Base-by-base conservation (phyloP, 2,797 vertebrate genomes). In the Protonibea diacanthus region DNA sequence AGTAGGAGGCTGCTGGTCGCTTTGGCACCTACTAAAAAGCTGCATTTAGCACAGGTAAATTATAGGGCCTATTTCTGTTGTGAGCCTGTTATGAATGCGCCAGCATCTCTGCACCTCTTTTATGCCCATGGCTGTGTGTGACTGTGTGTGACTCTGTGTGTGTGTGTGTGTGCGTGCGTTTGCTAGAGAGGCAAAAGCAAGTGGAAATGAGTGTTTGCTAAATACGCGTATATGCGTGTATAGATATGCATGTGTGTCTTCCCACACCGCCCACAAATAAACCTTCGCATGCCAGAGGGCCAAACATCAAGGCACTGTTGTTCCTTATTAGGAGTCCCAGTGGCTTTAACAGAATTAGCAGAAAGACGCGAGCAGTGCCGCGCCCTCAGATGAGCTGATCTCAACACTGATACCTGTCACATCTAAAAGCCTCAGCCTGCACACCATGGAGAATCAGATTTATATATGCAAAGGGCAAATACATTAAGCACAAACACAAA, bases 31-130 rank as follows among this genome's bases (percentile, higher is more conserved):
- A 78, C 81, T 81, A 91, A 88, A 91, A 90, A 76, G 84, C 88
- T 90, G 86, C 85, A 86, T 92, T 94, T 90, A 91, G 89, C 67
- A 84, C 86, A 90, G 86, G 89, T 92, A 89, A 90, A 89, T 91
- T 86, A 88, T 72, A 81, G 80, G 80, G 21, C 80, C 80, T 85
- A 80, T 90, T 91, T 89, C 80, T 88, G 91, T 76, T 86, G 84
- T 81, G 83, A 87, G 80, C 65, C 85, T 82, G 86, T 87, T 88
- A 63, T 87, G 78, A 90, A 90, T 85, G 89, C 40, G 83, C 68
- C 71, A 74, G 57, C 81, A 79, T 89, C 80, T 73, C 77, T 81
- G 83, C 76, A 75, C 78, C 81, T 84, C 80, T 82, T 79, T 81
- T 58, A 69, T 72, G 85, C 85, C 84, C 47, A 64, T 88, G 84